Evolutionary conservation across 35 echinoderm and acorn worm species (phyloP).

Genomic region (Holothuria glaberrima): DNA sequence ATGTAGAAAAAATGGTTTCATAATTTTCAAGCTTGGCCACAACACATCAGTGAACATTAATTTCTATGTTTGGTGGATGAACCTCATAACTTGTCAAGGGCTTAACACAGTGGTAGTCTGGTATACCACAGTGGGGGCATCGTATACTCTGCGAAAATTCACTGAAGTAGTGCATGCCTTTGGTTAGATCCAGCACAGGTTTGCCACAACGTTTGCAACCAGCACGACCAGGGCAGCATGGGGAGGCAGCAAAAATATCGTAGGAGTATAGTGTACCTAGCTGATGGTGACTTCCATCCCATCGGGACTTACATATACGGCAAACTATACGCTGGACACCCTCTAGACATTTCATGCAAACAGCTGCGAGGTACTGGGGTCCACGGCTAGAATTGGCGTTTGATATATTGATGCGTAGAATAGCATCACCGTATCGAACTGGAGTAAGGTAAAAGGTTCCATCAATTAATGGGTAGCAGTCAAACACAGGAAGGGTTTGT

Average conservation of each 20-base stretch:
- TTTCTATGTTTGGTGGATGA: slow-evolving; percentile 65
- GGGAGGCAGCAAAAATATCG: slow-evolving; percentile 96
- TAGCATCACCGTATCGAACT: slow-evolving; percentile 76
- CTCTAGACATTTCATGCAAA: slow-evolving; percentile 97
- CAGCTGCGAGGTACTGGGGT: slow-evolving; percentile 90
- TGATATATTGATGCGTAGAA: slow-evolving; percentile 73
- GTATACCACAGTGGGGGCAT: slow-evolving; percentile 96
- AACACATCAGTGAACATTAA: slow-evolving; percentile 38
- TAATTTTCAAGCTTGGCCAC: too few relatives aligned
- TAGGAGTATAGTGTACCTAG: slow-evolving; percentile 97
- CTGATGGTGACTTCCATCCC: slow-evolving; percentile 99
- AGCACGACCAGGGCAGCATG: slow-evolving; percentile 86
- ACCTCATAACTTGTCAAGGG: slow-evolving; percentile 96
- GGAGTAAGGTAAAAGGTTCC: slow-evolving; percentile 97
- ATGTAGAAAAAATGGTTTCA: too few relatives aligned
- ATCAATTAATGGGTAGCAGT: slow-evolving; percentile 98
- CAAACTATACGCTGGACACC: slow-evolving; percentile 93
- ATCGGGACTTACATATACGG: slow-evolving; percentile 96
- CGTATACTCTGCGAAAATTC: slow-evolving; percentile 95
- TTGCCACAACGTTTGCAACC: slow-evolving; percentile 95
- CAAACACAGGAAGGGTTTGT: slow-evolving; percentile 86
- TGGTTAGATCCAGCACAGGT: slow-evolving; percentile 92
- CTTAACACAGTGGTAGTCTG: slow-evolving; percentile 97
- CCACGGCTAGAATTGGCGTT: slow-evolving; percentile 41
- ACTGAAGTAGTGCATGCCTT: slow-evolving; percentile 96